Base-by-base conservation (phyloP, 1,140 invertebrate species). In the Aphaenogaster floridana region DNA sequence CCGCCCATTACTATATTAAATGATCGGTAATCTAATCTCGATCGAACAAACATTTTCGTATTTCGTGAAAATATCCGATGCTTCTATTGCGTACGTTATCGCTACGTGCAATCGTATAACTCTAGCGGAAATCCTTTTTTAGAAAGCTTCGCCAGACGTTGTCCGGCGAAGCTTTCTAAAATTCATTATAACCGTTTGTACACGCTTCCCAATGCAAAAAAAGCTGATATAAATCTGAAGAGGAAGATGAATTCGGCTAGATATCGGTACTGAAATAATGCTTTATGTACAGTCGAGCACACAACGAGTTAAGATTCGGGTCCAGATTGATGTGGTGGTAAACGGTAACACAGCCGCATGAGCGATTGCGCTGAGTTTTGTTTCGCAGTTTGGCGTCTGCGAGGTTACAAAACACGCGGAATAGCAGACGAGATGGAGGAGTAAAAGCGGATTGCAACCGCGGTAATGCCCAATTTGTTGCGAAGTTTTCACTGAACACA, bases 361-460 rank as follows among this genome's bases (percentile, higher is more conserved):
- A 84, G 52, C 45, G 80, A 84, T 84, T 84, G 69, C 42, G 28
- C 69, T 6, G 69, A 84, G 80, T 84, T 84, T 74, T 76, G 80
- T 84, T 84, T 76, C 36, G 69, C 48, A 74, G 69, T 84, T 84
- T 36, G 15, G 50, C 50, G 39, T 81, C 52, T 34, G 80, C n/a
- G 42, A n/a, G 42, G 69, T 84, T 84, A 76, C 80, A 76, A 76
- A 84, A 84, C 42, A 83, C 61, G 42, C 9, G 45, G 28, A 72
- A 28, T 45, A 72, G 79, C 13, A 34, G 39, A 83, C 28, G 42
- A 42, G 76, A 76, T 50, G 54, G 48, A 57, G 66, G 66, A 71
- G 66, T 81, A 84, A 84, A 76, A 84, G 80, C 54, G 69, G 34
- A 84, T 76, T 84, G 69, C 80, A 63, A 48, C 28, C 15, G 34